phyloP scores from a whole-genome alignment of 2,888 invertebrate species.

The Pasiphila rectangulata region DNA sequence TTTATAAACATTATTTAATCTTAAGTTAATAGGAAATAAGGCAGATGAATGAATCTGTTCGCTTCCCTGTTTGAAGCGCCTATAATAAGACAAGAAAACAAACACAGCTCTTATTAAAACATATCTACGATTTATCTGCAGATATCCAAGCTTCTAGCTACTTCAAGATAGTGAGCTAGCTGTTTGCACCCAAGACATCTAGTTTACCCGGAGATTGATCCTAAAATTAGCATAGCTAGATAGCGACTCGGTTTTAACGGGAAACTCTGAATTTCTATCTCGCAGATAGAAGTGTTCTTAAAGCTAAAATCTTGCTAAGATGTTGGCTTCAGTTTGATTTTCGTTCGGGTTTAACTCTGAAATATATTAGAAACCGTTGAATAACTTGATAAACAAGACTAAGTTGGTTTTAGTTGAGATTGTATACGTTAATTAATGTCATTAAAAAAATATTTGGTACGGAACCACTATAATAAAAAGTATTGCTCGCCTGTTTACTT shows the following conservation, averaged over 20 bases:
- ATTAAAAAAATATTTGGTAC: no score
- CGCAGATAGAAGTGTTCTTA: conserved; percentile 13
- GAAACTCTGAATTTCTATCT: conserved; percentile 12
- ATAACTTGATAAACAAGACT: background rate
- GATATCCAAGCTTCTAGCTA: background rate
- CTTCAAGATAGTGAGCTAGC: conserved; percentile 12
- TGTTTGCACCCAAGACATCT: conserved; percentile 21
- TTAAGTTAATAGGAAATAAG: no score
- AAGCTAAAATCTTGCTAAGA: conserved; percentile 5
- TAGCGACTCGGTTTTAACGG: conserved; percentile 33
- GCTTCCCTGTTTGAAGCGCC: no score
- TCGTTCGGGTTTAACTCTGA: background rate
- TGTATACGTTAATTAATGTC: no score
- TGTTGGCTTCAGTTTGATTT: background rate
- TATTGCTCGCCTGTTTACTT: no score
- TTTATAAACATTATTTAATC: no score
- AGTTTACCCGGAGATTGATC: conserved; percentile 53
- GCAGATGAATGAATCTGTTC: no score
- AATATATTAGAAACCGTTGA: background rate
- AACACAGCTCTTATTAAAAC: no score
- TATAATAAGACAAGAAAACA: no score
- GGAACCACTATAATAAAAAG: no score
- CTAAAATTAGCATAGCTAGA: conserved; percentile 54
- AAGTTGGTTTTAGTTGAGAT: no score
- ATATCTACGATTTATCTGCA: background rate